phyloP scores from a whole-genome alignment of 2,888 invertebrate genomes.

The Catocala nupta region DNA sequence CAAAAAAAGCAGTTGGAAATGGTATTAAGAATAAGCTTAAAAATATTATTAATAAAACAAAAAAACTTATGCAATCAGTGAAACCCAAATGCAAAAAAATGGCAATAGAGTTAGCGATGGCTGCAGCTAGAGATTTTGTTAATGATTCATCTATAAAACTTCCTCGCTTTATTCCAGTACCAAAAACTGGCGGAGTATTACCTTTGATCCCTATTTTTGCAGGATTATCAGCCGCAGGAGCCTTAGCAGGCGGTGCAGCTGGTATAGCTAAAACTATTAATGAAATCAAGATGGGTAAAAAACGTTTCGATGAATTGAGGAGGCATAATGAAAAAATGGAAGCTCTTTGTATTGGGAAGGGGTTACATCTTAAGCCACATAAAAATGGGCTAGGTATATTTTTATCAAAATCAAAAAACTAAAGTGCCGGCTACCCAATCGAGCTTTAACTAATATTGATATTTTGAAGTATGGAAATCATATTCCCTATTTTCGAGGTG shows the following conservation, averaged over 20 bases:
- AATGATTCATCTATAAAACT: constrained; percentile 38
- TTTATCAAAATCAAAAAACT: constrained; percentile 12
- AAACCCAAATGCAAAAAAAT: too few species aligned
- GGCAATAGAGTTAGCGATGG: constrained; percentile 33
- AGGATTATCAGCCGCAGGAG: too few species aligned
- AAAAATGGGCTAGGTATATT: constrained; percentile 14
- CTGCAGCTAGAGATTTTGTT: constrained; percentile 30
- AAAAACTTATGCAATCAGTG: too few species aligned
- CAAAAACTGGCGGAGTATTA: too few species aligned
- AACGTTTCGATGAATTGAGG: background rate
- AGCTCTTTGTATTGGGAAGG: constrained; percentile 11
- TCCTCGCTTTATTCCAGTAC: constrained; percentile 58
- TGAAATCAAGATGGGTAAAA: constrained; percentile 37
- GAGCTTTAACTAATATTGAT: constrained; percentile 15
- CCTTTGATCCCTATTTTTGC: too few species aligned
- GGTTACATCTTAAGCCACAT: constrained; percentile 10
- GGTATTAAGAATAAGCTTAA: too few species aligned
- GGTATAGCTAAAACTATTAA: constrained; percentile 58
- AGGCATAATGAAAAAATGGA: constrained; percentile 15
- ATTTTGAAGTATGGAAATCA: constrained; percentile 20
- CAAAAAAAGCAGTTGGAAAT: too few species aligned
- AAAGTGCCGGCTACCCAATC: constrained; percentile 14
- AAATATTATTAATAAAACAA: too few species aligned
- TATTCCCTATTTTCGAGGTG: constrained; percentile 29
- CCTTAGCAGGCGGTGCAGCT: constrained; percentile 64